Evolutionary conservation across 2,113 vertebrate species (phyloP).

Genomic region (Coturnix japonica): DNA sequence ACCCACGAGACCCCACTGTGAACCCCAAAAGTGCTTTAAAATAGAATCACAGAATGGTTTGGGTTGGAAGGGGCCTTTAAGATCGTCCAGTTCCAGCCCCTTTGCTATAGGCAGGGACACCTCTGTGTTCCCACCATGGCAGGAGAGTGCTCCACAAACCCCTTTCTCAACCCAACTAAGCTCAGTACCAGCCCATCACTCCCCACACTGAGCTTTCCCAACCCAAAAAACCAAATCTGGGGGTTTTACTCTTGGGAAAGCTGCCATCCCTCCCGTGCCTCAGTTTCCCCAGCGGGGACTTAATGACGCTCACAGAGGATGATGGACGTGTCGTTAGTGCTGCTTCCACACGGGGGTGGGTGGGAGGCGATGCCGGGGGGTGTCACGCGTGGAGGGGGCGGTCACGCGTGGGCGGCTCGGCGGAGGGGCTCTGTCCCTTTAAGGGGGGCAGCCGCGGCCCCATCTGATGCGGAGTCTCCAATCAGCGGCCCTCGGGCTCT

Average conservation of each 20-base stretch:
- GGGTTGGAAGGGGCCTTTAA: too few species aligned
- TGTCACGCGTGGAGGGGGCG: background rate
- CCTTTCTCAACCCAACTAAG: background rate
- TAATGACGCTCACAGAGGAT: background rate
- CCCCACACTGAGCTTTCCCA: fast-evolving
- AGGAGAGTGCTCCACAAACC: fast-evolving
- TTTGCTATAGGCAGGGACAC: too few species aligned
- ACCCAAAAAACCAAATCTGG: background rate
- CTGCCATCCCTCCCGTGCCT: background rate
- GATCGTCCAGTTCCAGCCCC: too few species aligned
- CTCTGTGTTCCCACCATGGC: background rate
- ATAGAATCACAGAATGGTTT: too few species aligned
- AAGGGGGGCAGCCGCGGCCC: constrained; percentile 86
- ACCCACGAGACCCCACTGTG: background rate
- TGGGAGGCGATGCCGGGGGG: background rate
- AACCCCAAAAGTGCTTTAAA: background rate
- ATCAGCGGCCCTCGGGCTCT: constrained; percentile 79
- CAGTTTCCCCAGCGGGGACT: background rate
- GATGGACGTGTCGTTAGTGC: background rate
- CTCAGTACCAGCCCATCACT: fast-evolving
- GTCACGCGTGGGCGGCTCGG: background rate
- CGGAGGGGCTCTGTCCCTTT: constrained; percentile 83
- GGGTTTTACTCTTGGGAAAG: too few species aligned
- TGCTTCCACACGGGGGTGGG: fast-evolving
- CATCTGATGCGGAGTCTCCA: constrained; percentile 91